phyloP scores from a whole-genome alignment of 2,797 vertebrate genomes.

The Salarias fasciatus region DNA sequence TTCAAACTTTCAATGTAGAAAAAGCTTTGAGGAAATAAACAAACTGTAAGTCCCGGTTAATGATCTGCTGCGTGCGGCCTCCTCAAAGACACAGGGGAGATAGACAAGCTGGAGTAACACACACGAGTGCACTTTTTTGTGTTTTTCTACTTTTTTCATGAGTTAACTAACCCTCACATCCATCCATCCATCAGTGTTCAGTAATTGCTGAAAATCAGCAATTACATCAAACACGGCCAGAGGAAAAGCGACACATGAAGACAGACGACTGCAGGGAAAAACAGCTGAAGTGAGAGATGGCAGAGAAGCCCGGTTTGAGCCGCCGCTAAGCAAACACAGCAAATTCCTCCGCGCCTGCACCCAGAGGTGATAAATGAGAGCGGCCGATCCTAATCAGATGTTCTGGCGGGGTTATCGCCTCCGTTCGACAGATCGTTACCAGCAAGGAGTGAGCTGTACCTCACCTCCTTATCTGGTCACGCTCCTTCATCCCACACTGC shows the following conservation, averaged over 20 bases:
- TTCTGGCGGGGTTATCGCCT: constrained; percentile 65
- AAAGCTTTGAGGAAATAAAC: too few species aligned
- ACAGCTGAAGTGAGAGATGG: constrained; percentile 25
- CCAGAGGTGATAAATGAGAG: constrained; percentile 71
- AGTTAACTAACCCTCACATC: too few species aligned
- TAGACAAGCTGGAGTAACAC: too few species aligned
- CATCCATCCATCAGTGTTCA: too few species aligned
- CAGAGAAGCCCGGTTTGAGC: constrained; percentile 3
- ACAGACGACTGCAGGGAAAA: constrained; percentile 11
- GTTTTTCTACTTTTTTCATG: too few species aligned
- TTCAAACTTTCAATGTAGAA: too few species aligned
- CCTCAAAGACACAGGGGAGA: constrained; percentile 36
- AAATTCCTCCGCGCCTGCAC: constrained; percentile 65
- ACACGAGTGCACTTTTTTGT: too few species aligned
- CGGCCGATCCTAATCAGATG: constrained; percentile 72
- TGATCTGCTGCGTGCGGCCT: constrained; percentile 53
- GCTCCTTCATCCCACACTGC: constrained; percentile 54
- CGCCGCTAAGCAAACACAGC: constrained; percentile 42
- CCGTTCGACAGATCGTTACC: constrained; percentile 62
- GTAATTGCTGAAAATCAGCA: too few species aligned
- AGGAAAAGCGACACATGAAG: constrained; percentile 1
- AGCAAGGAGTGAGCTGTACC: constrained; percentile 55
- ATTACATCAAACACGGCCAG: not conserved
- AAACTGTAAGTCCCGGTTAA: constrained; percentile 58
- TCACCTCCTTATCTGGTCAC: constrained; percentile 70